phyloP scores from a whole-genome alignment of 2,888 invertebrate genomes.

The Flexamia atlantica region DNA sequence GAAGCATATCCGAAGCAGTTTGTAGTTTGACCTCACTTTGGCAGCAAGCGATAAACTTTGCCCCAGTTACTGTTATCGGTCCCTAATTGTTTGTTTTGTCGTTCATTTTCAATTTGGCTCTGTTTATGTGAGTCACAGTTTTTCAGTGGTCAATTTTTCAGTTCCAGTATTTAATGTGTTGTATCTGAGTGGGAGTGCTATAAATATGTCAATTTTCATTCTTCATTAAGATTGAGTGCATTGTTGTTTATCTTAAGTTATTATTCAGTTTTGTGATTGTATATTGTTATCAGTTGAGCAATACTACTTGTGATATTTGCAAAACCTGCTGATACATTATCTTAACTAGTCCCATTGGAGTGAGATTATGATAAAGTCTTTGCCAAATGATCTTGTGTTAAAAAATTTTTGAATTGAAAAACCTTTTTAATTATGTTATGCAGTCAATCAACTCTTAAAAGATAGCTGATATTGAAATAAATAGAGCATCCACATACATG shows the following conservation, averaged over 20 bases:
- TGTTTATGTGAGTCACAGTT: not conserved
- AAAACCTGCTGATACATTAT: not conserved
- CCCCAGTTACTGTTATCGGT: not conserved
- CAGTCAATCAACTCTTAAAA: no score
- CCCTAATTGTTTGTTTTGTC: not conserved
- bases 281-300: not conserved
- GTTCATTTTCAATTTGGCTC: not conserved
- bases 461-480: no score
- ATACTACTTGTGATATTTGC: not conserved
- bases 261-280: not conserved
- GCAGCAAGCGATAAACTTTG: not conserved
- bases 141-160: not conserved
- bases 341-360: no score
- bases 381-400: no score
- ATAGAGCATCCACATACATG: no score
- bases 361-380: no score
- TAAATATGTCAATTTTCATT: no score
- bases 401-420: no score
- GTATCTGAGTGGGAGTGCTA: not conserved
- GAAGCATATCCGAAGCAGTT: slow-evolving; percentile 14
- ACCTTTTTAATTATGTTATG: no score
- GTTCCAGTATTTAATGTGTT: not conserved
- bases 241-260: not conserved
- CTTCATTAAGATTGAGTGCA: not conserved
- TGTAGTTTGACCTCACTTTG: not conserved